Conservation (phyloP, 2,888 invertebrate species). For the Hirudinaria manillensis region DNA sequence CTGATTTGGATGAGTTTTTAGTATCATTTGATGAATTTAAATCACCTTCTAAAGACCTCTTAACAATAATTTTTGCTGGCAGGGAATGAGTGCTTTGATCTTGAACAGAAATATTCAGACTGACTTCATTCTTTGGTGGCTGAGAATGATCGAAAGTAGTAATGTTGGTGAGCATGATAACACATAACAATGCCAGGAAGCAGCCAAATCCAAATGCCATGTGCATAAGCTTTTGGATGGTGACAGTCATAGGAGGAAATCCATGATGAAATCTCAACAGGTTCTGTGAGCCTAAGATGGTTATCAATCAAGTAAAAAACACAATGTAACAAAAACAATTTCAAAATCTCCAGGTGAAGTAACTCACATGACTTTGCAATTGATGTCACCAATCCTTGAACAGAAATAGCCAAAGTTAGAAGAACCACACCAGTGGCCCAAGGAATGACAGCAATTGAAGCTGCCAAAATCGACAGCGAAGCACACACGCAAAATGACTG, state of each 20-base stretch:
- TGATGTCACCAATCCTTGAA: neutral
- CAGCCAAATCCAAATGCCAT: neutral
- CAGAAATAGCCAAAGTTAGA: neutral
- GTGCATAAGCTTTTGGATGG: neutral
- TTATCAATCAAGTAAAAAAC: no score
- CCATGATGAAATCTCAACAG: neutral
- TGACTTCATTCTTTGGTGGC: neutral
- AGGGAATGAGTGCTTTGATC: neutral
- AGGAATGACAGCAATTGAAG: neutral
- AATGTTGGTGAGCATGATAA: neutral
- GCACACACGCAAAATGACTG: neutral
- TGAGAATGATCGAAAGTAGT: neutral
- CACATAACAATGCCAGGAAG: neutral
- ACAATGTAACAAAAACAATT: neutral
- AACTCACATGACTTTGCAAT: neutral
- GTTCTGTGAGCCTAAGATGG: neutral
- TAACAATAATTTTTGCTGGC: neutral
- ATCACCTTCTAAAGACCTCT: neutral
- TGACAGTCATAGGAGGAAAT: neutral
- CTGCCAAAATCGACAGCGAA: neutral
- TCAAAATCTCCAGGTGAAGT: slow-evolving; percentile 4
- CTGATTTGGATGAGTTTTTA: no score
- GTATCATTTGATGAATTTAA: no score
- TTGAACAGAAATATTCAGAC: neutral
- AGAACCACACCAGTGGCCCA: neutral